Conservation (phyloP, 2,888 invertebrate genomes). For the Coelinius sp. region DNA sequence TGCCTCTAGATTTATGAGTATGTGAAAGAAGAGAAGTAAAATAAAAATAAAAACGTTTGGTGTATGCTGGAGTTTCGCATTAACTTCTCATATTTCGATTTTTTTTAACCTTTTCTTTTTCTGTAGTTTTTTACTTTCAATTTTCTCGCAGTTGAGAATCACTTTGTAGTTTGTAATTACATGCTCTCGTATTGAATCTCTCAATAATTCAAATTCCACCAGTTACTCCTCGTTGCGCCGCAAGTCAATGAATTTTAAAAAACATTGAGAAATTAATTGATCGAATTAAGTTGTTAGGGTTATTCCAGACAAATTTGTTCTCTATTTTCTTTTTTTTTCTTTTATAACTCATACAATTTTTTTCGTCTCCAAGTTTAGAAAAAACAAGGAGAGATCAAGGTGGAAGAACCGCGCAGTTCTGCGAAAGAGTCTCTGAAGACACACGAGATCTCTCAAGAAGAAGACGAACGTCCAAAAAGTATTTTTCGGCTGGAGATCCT, state of each 20-base stretch:
- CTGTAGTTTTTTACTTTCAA: conserved; percentile 10
- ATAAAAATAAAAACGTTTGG: conserved; percentile 23
- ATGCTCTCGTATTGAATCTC: conserved; percentile 59
- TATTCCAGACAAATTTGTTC: background rate
- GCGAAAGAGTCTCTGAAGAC: conserved; percentile 28
- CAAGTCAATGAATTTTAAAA: background rate
- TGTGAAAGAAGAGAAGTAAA: conserved; percentile 46
- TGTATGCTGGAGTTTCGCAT: conserved; percentile 20
- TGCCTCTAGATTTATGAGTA: conserved; percentile 69
- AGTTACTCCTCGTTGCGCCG: conserved; percentile 54
- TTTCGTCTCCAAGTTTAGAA: background rate
- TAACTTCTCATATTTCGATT: conserved; percentile 24
- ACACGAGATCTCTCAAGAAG: conserved; percentile 32
- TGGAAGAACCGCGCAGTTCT: conserved; percentile 24
- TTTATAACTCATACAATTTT: background rate
- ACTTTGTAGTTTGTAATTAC: conserved; percentile 67
- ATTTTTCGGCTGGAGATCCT: conserved; percentile 7
- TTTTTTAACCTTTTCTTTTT: conserved; percentile 28
- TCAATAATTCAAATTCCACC: conserved; percentile 62
- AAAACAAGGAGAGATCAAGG: conserved; percentile 13
- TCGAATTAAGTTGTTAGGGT: background rate
- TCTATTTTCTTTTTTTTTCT: background rate
- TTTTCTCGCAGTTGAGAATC: conserved; percentile 57
- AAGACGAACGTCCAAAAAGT: conserved; percentile 26
- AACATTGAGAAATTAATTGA: background rate